Evolutionary conservation across 2,888 invertebrate species (phyloP).

Genomic region (Heliconius ethilla): DNA sequence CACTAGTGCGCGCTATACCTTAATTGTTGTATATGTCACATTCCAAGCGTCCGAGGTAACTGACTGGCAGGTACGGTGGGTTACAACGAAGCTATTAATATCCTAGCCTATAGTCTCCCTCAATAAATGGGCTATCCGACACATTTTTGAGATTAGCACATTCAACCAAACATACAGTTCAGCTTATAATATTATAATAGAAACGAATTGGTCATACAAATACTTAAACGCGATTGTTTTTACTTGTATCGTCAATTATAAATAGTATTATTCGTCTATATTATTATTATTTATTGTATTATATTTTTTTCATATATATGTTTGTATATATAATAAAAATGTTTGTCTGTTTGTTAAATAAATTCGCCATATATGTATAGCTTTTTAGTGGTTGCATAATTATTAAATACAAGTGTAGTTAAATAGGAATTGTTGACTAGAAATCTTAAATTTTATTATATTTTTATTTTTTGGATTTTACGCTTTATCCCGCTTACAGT

Average conservation of each 20-base stretch:
- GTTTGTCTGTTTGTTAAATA: background rate
- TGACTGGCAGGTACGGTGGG: background rate
- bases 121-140: background rate
- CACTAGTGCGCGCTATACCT: too few species aligned
- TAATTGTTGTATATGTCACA: too few species aligned
- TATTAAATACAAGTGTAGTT: background rate
- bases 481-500: too few species aligned
- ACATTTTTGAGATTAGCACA: background rate
- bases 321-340: background rate
- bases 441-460: background rate
- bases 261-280: background rate
- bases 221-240: background rate
- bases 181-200: background rate
- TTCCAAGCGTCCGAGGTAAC: background rate
- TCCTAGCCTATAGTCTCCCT: background rate
- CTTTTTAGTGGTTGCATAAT: background rate
- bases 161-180: background rate
- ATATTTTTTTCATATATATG: background rate
- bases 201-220: slow-evolving; percentile 1
- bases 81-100: background rate
- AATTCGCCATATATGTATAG: background rate
- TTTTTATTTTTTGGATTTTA: too few species aligned
- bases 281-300: background rate
- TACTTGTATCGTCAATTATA: slow-evolving; percentile 11
- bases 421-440: background rate